Evolutionary conservation across 2,888 invertebrate species (phyloP), one percentile per base, ranked within the genome.

Genomic region (Homarus gammarus): DNA sequence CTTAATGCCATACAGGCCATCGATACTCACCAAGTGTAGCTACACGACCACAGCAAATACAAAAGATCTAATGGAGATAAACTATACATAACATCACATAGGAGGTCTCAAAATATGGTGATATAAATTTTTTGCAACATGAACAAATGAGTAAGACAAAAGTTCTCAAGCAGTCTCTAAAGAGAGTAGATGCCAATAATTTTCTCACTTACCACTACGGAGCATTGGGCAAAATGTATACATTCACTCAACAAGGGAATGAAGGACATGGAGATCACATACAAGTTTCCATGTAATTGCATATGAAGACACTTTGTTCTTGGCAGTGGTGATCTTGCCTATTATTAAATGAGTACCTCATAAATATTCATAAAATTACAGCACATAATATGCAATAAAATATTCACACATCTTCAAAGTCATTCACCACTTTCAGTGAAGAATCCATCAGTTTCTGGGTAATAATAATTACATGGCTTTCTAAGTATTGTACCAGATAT

Each of bases 251-350:
- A 22, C 22, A 18, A 12, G 2, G 22, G 22, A 56, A 56, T 18
- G 5, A 27, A 3, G 27, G 5, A 27, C 22, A 64, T 27, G 22
- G 27, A 64, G 18, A 56, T 22, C 22, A 3, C 0, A 56, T 56
- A 22, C 56, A 12, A 18, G 22, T 22, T 56, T 56, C 56, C 56
- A 56, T 56, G 22, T 56, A 3, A 22, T 3, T 49, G 1, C 44
- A 49, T 49, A 49, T 56, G 56, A 56, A 56, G 56, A 56, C 56
- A 56, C 56, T 56, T 56, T 56, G 56, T 22, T 56, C 22, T 22
- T 56, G 56, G 56, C 56, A 56, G 56, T 56, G 56, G 22, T 56
- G 56, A 56, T 56, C 56, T 56, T 56, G 56, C 56, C 56, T 56
- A 56, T 56, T 56, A 22, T 22, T 56, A 3, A 56, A 8, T 44